phyloP scores from a whole-genome alignment of 2,113 vertebrate species.

The Madoqua kirkii region DNA sequence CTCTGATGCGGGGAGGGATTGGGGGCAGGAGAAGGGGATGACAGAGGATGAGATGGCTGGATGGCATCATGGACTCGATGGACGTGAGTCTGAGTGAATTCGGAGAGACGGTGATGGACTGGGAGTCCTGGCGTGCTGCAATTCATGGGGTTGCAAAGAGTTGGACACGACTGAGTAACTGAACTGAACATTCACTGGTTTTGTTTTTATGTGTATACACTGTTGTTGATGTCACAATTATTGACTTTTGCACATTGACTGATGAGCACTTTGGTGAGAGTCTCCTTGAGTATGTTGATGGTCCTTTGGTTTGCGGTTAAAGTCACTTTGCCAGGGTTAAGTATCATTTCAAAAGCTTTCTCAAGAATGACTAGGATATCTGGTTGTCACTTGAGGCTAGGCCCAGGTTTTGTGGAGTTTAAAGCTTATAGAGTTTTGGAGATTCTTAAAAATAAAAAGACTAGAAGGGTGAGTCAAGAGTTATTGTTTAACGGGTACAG shows the following conservation, averaged over 20 bases:
- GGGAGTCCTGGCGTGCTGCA: no score
- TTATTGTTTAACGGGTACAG: neutral
- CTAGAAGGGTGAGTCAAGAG: neutral
- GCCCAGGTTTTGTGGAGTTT: neutral
- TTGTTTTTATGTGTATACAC: neutral
- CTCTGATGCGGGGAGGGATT: no score
- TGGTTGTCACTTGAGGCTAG: neutral
- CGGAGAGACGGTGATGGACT: no score
- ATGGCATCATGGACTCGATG: no score
- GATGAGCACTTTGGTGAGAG: neutral
- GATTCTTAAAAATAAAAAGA: conserved; percentile 1
- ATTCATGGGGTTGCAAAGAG: no score
- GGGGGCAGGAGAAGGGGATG: no score
- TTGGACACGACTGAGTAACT: no score
- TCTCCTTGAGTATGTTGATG: neutral
- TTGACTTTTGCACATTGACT: neutral
- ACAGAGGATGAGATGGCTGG: no score
- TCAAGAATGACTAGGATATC: neutral
- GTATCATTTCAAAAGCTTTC: neutral
- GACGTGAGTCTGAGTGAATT: no score
- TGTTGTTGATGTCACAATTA: neutral
- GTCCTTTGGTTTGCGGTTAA: neutral
- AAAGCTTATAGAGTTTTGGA: neutral
- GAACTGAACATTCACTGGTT: neutral
- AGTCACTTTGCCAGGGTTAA: neutral